A percentile compares a stretch with the other conserved stretches of the same genome.
Evolutionary conservation across 2,888 invertebrate species (phyloP).

Genomic region (Xestia sexstrigata): DNA sequence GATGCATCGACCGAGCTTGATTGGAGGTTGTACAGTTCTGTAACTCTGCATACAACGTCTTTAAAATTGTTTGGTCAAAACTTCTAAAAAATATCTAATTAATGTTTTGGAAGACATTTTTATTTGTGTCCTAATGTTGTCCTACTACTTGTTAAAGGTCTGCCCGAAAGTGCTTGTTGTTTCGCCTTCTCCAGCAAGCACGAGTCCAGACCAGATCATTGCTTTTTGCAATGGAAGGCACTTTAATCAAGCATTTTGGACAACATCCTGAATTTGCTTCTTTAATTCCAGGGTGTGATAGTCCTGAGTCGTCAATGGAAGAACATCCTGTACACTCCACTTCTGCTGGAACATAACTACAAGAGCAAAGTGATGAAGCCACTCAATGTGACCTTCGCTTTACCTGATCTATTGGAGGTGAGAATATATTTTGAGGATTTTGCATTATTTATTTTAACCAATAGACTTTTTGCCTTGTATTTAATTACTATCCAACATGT

Average conservation of each 20-base stretch:
- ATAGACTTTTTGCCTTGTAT: too few relatives aligned
- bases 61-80: too few relatives aligned
- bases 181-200: not conserved
- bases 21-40: not conserved
- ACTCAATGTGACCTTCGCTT: conserved; percentile 96
- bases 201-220: not conserved
- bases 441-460: too few relatives aligned
- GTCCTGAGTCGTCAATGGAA: conserved; percentile 99
- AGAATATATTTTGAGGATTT: conserved; percentile 55
- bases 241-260: too few relatives aligned
- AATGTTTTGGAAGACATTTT: not conserved
- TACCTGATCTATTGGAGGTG: conserved; percentile 96
- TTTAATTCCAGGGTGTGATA: conserved; percentile 96
- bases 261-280: too few relatives aligned
- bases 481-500: too few relatives aligned
- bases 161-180: not conserved
- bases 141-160: not conserved
- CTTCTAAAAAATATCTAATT: not conserved
- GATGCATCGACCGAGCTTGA: not conserved
- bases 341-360: conserved; percentile 96
- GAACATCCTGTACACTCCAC: conserved; percentile 97
- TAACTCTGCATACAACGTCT: too few relatives aligned
- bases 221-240: not conserved
- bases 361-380: conserved; percentile 95
- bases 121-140: not conserved